Base-by-base conservation (phyloP, 30 jellyfish, hydroid and myxozoan genomes). In the Catostylus mosaicus region DNA sequence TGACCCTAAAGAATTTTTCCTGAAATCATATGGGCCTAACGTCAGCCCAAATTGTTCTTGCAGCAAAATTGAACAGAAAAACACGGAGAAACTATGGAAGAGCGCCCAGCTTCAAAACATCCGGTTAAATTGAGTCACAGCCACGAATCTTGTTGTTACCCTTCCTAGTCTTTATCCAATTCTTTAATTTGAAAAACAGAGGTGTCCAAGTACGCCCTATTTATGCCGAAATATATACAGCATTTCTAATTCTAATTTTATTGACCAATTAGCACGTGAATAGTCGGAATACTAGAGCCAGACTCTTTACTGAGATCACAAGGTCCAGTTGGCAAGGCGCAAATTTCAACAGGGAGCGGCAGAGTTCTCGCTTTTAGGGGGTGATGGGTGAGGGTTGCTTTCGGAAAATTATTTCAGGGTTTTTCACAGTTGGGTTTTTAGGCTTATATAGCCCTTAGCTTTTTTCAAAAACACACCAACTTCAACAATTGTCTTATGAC, bases 221-320 rank as follows among this genome's bases (percentile, higher is more conserved):
- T 65, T 68, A 50, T 69, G 83, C 75, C 20, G 77, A 50, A 67
- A 23, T 30, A 63, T 31, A 72, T n/a, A 33, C 54, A 56, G 85
- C 67, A 35, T 24, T 80, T 80, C 82, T 67, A 54, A 63, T 32
- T 80, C 90, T 80, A 80, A 80, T 80, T 80, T 69, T 80, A 34
- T 80, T 66, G 90, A 80, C 90, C 90, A 80, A 80, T 80, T 67
- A 80, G 78, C 90, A 80, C 77, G 90, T 48, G 90, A 80, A 60
- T 54, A 10, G 32, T 30, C 76, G 64, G 60, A 56, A 68, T 67
- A 66, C 90, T 80, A 68, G 90, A 46, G 66, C 90, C 90, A 80
- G 90, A 14, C 85, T 52, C 51, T 63, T 74, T 74, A 30, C 56
- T 22, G 24, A 64, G 77, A n/a, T n/a, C n/a, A n/a, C n/a, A n/a